phyloP scores from a whole-genome alignment of 2,797 vertebrate species.

The Pantherophis alleghaniensis region DNA sequence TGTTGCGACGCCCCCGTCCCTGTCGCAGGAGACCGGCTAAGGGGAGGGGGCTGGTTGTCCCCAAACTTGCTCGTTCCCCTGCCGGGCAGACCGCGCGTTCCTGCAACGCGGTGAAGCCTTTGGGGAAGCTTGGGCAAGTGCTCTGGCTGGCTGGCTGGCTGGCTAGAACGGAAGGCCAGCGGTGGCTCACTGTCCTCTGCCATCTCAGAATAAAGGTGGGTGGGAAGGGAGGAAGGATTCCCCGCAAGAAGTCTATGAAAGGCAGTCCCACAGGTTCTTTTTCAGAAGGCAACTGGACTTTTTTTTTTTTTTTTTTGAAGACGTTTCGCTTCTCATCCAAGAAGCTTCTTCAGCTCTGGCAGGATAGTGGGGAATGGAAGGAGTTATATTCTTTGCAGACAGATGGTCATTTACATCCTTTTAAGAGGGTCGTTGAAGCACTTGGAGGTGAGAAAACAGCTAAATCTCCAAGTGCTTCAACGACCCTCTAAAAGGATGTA shows the following conservation, averaged over 20 bases:
- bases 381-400: too few species aligned
- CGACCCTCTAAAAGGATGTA: too few species aligned
- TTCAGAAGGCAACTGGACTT: too few species aligned
- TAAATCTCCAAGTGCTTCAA: too few species aligned
- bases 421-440: too few species aligned
- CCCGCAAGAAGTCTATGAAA: constrained; percentile 40
- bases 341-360: too few species aligned
- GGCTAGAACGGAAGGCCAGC: not conserved
- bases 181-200: constrained; percentile 99
- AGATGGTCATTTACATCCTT: too few species aligned
- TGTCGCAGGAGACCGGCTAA: not conserved
- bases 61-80: not conserved
- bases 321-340: too few species aligned
- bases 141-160: not conserved
- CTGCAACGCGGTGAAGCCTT: not conserved
- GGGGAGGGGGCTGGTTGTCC: not conserved
- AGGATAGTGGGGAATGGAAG: too few species aligned
- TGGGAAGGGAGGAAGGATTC: constrained; percentile 61
- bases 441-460: too few species aligned
- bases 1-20: not conserved
- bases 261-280: not conserved
- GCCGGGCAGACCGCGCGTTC: not conserved
- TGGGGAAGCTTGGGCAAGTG: not conserved
- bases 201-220: constrained; percentile 79
- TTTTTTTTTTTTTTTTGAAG: too few species aligned